Evolutionary conservation across 1,140 invertebrate genomes (phyloP).

Genomic region (Drosophila micromelanica): DNA sequence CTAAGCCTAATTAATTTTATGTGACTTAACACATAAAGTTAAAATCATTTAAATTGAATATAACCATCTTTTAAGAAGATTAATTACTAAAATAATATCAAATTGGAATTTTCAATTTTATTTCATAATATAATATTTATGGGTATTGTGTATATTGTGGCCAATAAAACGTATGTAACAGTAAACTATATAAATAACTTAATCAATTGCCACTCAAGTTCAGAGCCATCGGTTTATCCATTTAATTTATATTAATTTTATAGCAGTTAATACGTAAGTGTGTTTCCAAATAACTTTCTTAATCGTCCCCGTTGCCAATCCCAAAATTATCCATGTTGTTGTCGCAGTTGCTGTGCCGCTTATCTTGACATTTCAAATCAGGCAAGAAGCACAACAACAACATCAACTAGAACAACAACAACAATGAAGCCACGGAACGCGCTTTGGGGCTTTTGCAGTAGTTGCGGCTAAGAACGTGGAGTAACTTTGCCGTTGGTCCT

Average conservation of each 20-base stretch:
- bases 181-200: not conserved
- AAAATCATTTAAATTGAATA: not conserved
- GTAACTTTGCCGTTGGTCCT: constrained; percentile 30
- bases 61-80: not conserved
- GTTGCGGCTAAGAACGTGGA: not conserved
- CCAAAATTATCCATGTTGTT: constrained; percentile 37
- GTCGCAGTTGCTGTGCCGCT: constrained; percentile 31
- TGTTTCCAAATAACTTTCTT: constrained; percentile 14
- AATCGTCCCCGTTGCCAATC: constrained; percentile 4
- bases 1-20: constrained; percentile 6
- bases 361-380: constrained; percentile 50
- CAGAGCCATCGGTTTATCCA: not conserved
- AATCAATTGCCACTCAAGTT: not conserved
- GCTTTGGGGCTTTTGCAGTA: constrained; percentile 2
- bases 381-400: constrained; percentile 15
- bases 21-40: not conserved
- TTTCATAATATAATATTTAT: too few species aligned
- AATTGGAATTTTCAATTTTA: too few species aligned
- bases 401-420: not conserved
- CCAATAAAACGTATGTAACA: too few species aligned
- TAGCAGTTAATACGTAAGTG: constrained; percentile 21
- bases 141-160: too few species aligned
- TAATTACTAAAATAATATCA: too few species aligned
- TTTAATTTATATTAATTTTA: constrained; percentile 32
- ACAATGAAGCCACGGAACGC: constrained; percentile 2